A percentile compares a stretch with the other conserved stretches of the same genome.
Evolutionary conservation across 2,113 vertebrate species (phyloP).

Genomic region (Orycteropus afer): DNA sequence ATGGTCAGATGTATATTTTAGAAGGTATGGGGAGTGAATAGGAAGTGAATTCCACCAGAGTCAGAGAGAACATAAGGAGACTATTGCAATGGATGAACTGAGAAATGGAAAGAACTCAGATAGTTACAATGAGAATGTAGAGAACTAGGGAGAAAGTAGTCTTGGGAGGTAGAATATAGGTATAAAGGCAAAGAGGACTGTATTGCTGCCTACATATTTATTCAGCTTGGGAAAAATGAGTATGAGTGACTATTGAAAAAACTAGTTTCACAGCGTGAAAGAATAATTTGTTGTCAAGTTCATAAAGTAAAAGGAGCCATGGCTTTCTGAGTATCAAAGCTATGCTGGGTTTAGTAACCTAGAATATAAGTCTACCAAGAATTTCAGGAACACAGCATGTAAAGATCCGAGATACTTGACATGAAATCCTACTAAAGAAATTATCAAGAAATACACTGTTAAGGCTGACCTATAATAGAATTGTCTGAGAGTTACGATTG

Average conservation of each 20-base stretch:
- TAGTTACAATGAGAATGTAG: neutral
- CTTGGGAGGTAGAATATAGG: neutral
- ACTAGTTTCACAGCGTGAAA: neutral
- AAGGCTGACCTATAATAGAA: neutral
- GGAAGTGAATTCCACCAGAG: neutral
- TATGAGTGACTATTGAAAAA: neutral
- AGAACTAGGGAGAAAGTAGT: neutral
- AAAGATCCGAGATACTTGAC: neutral
- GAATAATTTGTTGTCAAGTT: neutral
- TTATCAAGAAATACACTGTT: neutral
- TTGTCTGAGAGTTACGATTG: neutral
- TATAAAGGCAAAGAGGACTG: neutral
- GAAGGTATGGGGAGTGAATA: neutral
- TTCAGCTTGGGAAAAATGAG: neutral
- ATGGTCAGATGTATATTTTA: neutral
- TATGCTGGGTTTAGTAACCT: neutral
- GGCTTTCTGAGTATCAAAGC: neutral
- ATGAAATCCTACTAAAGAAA: neutral
- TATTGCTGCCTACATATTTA: neutral
- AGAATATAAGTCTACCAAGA: neutral
- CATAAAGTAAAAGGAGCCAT: neutral
- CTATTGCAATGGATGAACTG: neutral
- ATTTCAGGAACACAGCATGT: neutral
- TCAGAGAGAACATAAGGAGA: neutral
- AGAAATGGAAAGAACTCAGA: neutral